Evolutionary conservation across 2,888 invertebrate genomes (phyloP).

Genomic region (Eutolmus rufibarbis): DNA sequence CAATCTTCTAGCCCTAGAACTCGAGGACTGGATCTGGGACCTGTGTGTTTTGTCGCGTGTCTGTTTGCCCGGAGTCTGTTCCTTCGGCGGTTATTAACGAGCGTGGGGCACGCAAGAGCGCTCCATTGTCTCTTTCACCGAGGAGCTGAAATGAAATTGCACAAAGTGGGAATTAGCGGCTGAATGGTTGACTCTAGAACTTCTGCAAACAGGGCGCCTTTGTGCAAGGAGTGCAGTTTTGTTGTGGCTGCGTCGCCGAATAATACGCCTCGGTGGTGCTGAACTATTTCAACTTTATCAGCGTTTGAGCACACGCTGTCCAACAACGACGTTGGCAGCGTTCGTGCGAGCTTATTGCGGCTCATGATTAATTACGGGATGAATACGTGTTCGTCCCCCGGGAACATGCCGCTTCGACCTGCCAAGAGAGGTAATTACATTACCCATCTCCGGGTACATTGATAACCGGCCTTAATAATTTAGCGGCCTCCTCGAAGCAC

Average conservation of each 20-base stretch:
- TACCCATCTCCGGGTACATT: not conserved
- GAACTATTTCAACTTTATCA: slow-evolving; percentile 25
- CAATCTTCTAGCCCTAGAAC: not conserved
- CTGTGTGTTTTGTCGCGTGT: slow-evolving; percentile 16
- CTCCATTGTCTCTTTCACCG: slow-evolving; percentile 22
- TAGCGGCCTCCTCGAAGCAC: not conserved
- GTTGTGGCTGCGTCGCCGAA: not conserved
- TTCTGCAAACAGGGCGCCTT: slow-evolving; percentile 14
- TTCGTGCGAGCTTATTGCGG: slow-evolving; percentile 3
- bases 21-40: not conserved
- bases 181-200: slow-evolving; percentile 1
- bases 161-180: slow-evolving; percentile 35
- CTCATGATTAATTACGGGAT: slow-evolving; percentile 42
- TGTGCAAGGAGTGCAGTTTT: slow-evolving; percentile 31
- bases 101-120: slow-evolving; percentile 21
- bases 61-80: slow-evolving; percentile 15
- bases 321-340: not conserved
- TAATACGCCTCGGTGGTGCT: not conserved
- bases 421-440: slow-evolving; percentile 34
- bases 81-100: slow-evolving; percentile 34
- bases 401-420: slow-evolving; percentile 28
- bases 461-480: not conserved
- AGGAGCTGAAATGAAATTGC: slow-evolving; percentile 29
- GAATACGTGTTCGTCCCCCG: slow-evolving; percentile 12
- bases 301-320: not conserved